Percentiles rank a stretch among this genome's conserved stretches.
phyloP scores from a whole-genome alignment of 2,113 vertebrate genomes.

The Brachyhypopomus occidentalis region DNA sequence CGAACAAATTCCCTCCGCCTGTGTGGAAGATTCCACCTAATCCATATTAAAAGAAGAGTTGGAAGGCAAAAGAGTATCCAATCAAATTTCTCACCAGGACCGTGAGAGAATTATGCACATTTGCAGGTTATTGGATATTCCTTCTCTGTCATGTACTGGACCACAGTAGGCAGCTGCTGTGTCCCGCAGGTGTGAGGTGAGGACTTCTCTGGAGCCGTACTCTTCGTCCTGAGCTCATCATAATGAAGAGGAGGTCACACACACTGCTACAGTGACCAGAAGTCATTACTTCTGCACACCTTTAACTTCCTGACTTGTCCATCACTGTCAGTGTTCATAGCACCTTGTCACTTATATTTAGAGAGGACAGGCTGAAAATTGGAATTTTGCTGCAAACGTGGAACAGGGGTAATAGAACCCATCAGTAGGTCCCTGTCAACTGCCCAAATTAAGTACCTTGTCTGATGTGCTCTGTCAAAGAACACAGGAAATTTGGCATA shows the following conservation, averaged over 20 bases:
- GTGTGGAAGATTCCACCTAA: slow-evolving; percentile 53
- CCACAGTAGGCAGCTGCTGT: neutral
- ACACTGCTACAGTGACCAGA: slow-evolving; percentile 5
- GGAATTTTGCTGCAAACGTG: slow-evolving; percentile 43
- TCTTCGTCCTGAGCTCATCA: neutral
- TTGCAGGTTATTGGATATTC: neutral
- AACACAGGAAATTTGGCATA: slow-evolving; percentile 47
- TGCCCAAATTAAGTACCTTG: slow-evolving; percentile 56
- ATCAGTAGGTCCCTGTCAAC: slow-evolving; percentile 52
- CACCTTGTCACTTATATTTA: slow-evolving; percentile 46
- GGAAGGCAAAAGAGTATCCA: neutral
- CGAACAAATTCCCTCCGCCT: slow-evolving; percentile 62
- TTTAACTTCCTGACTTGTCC: slow-evolving; percentile 43
- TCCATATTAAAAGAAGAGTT: slow-evolving; percentile 56
- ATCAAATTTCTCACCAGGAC: neutral
- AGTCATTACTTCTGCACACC: slow-evolving; percentile 44
- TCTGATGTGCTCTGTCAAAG: slow-evolving; percentile 39
- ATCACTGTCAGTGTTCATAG: slow-evolving; percentile 44
- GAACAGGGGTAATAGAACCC: slow-evolving; percentile 46
- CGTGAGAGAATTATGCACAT: neutral
- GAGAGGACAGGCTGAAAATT: slow-evolving; percentile 59
- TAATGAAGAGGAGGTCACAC: neutral
- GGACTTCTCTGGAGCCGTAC: no score
- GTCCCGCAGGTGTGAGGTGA: neutral
- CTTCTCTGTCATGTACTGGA: neutral